Evolutionary conservation across 2,113 vertebrate genomes (phyloP).

Genomic region (Toxostoma redivivum): DNA sequence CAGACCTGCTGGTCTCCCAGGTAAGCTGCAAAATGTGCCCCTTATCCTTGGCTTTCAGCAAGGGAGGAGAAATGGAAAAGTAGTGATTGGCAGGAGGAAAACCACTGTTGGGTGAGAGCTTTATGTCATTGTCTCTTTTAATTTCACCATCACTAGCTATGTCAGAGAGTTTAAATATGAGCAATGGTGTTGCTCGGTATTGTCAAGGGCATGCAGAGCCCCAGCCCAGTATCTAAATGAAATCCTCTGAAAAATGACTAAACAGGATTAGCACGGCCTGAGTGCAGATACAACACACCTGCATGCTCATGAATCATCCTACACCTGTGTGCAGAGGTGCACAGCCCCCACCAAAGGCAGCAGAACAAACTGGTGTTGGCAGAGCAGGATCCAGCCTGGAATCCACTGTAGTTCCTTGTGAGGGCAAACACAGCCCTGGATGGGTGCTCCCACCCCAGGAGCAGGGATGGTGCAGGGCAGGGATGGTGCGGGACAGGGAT

Average conservation of each 20-base stretch:
- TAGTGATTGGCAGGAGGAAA: not conserved
- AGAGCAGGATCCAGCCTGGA: not conserved
- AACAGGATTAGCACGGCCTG: conserved; percentile 1
- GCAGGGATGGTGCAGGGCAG: too few relatives aligned
- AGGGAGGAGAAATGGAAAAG: not conserved
- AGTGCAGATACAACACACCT: not conserved
- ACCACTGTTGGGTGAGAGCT: not conserved
- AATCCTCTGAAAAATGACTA: conserved; percentile 52
- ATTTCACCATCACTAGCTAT: conserved; percentile 35
- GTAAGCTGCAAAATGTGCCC: not conserved
- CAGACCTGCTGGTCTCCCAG: not conserved
- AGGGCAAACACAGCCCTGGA: not conserved
- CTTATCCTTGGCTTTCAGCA: not conserved
- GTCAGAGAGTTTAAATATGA: conserved; percentile 54
- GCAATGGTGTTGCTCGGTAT: conserved; percentile 9
- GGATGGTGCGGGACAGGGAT: too few relatives aligned
- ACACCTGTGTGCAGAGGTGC: not conserved
- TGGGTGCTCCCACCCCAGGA: not conserved
- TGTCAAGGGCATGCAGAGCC: conserved; percentile 5
- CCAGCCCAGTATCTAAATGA: conserved; percentile 28
- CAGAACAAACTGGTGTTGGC: not conserved
- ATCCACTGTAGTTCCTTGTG: accelerated
- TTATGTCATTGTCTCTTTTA: conserved; percentile 54
- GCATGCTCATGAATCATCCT: not conserved
- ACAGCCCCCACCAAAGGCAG: not conserved